Evolutionary conservation across 2,888 invertebrate species (phyloP).

Genomic region (Saturnia japonica): DNA sequence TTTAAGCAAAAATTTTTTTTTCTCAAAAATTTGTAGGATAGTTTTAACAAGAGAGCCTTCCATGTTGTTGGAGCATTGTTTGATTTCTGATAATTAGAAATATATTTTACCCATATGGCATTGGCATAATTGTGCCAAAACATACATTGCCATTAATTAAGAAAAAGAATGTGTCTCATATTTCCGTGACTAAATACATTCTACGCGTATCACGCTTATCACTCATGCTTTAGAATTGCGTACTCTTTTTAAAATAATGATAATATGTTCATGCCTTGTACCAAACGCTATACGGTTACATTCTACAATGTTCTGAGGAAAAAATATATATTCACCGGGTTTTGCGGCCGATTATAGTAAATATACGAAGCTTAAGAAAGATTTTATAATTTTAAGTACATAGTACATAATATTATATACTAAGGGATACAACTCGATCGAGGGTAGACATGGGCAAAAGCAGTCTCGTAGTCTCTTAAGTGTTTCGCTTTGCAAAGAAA

Average conservation of each 20-base stretch:
- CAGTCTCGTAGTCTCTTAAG: neutral
- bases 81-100: too few species aligned
- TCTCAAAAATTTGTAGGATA: too few species aligned
- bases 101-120: too few species aligned
- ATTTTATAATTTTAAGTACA: neutral
- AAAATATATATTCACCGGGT: conserved; percentile 17
- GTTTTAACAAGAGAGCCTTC: too few species aligned
- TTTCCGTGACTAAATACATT: too few species aligned
- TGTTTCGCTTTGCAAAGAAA: too few species aligned
- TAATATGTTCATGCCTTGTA: neutral
- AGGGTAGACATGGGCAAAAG: neutral
- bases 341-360: conserved; percentile 11
- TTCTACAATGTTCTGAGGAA: neutral
- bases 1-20: too few species aligned
- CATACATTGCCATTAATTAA: too few species aligned
- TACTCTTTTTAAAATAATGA: neutral
- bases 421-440: neutral
- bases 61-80: too few species aligned
- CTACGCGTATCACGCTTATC: too few species aligned
- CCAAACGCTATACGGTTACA: neutral
- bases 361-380: neutral
- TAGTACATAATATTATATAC: neutral
- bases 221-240: neutral
- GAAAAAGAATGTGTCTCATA: too few species aligned
- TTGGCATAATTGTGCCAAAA: too few species aligned